Conservation (phyloP, 2,888 invertebrate genomes). For the Platycheirus albimanus region DNA sequence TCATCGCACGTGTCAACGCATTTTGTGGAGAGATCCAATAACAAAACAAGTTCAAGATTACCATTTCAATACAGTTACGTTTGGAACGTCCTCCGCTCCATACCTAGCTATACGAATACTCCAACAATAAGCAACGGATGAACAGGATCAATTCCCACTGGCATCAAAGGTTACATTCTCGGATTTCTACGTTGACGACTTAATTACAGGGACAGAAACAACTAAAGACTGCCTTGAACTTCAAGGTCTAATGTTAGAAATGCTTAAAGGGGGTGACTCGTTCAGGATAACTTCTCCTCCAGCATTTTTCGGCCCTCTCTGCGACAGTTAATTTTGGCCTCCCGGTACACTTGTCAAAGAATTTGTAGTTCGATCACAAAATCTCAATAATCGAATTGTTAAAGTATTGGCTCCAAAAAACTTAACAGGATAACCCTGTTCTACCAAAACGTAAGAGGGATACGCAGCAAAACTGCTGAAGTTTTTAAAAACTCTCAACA, state of each 20-base stretch:
- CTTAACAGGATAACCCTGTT: too few species aligned
- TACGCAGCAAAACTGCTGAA: too few species aligned
- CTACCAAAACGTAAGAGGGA: too few species aligned
- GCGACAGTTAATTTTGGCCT: too few species aligned
- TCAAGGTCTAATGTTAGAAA: neutral
- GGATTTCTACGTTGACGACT: constrained; percentile 11
- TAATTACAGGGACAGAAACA: neutral
- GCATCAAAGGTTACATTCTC: neutral
- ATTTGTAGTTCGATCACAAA: too few species aligned
- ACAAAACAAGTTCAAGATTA: neutral
- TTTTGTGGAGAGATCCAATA: neutral
- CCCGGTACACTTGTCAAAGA: too few species aligned
- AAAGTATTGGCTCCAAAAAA: too few species aligned
- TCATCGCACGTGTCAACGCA: constrained; percentile 5
- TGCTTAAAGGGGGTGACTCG: neutral
- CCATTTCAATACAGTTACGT: neutral
- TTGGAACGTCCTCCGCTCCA: constrained; percentile 7
- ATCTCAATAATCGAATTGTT: too few species aligned
- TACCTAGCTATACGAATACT: constrained; percentile 16
- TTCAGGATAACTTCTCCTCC: too few species aligned
- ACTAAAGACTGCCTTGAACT: neutral
- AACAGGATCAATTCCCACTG: constrained; percentile 2
- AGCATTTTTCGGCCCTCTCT: too few species aligned
- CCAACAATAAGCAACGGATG: constrained; percentile 9
- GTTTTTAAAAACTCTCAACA: too few species aligned